These are phyloP conservation scores for Romanogobio albipinnatus DNA, from an alignment of 2,113 vertebrate species.

Conservation along the genomic window DNA sequence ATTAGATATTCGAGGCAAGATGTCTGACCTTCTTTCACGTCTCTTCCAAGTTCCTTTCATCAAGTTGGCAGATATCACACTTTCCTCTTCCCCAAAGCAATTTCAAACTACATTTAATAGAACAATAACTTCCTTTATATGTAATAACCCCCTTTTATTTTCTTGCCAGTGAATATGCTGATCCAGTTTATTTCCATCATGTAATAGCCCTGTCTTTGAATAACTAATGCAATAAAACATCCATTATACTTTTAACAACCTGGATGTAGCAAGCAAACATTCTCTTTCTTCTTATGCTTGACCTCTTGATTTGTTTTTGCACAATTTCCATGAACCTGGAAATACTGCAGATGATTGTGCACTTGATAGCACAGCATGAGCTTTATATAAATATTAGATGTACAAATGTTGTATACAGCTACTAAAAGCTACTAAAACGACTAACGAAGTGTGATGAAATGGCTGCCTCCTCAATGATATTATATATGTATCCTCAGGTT, in stretches of 20 bases:
- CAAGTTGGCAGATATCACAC: slow-evolving; percentile 55
- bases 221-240: slow-evolving; percentile 46
- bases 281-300: neutral
- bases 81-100: slow-evolving; percentile 35
- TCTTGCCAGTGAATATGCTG: slow-evolving; percentile 61
- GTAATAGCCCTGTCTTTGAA: slow-evolving; percentile 44
- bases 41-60: slow-evolving; percentile 61
- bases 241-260: slow-evolving; percentile 1
- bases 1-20: slow-evolving; percentile 67
- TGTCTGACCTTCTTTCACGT: slow-evolving; percentile 62
- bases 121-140: slow-evolving; percentile 63
- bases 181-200: slow-evolving; percentile 51
- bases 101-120: slow-evolving; percentile 66
- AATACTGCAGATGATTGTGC: neutral
- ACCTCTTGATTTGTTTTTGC: neutral
- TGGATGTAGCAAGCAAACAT: neutral
- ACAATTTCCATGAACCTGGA: slow-evolving; percentile 11
- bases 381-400: neutral
- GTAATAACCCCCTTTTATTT: slow-evolving; percentile 67
- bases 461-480: too few relatives aligned
- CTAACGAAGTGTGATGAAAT: neutral
- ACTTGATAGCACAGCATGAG: neutral
- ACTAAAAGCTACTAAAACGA: neutral
- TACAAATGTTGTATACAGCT: neutral
- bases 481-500: too few relatives aligned